phyloP scores from a whole-genome alignment of 2,113 vertebrate genomes.

The Panthera uncia region DNA sequence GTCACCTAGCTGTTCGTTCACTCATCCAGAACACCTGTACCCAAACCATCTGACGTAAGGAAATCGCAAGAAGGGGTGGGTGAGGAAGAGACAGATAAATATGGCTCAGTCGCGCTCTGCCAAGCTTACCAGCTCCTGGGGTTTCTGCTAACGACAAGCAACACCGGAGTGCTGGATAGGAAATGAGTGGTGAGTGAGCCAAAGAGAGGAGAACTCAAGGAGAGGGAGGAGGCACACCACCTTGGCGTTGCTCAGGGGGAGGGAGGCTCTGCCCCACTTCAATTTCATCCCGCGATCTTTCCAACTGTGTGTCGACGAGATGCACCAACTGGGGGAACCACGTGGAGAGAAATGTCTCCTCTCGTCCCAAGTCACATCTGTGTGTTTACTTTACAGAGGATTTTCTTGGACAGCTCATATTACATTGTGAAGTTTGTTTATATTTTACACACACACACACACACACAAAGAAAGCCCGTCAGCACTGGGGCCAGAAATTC shows the following conservation, averaged over 20 bases:
- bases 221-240: neutral
- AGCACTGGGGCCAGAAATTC: neutral
- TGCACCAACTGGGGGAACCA: accelerated
- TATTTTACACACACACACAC: neutral
- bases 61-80: neutral
- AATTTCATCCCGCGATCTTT: neutral
- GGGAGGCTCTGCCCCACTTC: neutral
- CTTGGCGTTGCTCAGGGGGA: neutral
- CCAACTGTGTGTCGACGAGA: accelerated
- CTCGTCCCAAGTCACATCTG: neutral
- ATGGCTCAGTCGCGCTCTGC: accelerated
- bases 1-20: neutral
- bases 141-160: neutral
- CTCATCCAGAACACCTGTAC: neutral
- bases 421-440: neutral
- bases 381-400: neutral
- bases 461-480: neutral
- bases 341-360: neutral
- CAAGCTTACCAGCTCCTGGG: neutral
- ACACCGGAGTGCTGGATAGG: neutral
- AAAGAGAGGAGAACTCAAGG: neutral
- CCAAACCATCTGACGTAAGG: neutral
- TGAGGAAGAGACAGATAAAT: neutral
- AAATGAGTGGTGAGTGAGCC: neutral
- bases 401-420: neutral